These are phyloP conservation scores for Chrysaora quinquecirrha DNA, from an alignment of 30 jellyfish, hydroid and myxozoan genomes.

Conservation along the genomic window DNA sequence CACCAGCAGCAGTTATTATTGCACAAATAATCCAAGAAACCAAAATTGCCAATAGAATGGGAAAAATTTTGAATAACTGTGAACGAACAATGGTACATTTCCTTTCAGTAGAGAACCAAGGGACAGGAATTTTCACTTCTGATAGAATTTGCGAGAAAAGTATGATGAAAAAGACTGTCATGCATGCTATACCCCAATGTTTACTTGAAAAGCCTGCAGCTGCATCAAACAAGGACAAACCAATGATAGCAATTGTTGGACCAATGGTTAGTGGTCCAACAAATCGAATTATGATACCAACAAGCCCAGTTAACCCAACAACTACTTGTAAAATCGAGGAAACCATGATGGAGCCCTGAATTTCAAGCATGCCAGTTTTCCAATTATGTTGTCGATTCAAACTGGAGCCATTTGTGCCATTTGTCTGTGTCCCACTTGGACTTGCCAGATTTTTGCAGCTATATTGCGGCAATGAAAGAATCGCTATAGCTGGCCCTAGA, in stretches of 20 bases:
- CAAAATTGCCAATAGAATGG: conserved; percentile 79
- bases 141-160: conserved; percentile 73
- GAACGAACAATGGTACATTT: conserved; percentile 1
- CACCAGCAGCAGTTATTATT: conserved; percentile 88
- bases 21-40: conserved; percentile 77
- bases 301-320: conserved; percentile 77
- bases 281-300: conserved; percentile 69
- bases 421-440: too few relatives aligned
- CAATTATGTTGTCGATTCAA: too few relatives aligned
- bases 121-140: conserved; percentile 46
- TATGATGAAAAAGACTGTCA: conserved; percentile 65
- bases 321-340: conserved; percentile 68
- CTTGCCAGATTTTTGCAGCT: conserved; percentile 41
- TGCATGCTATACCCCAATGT: neutral
- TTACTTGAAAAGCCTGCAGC: conserved; percentile 75
- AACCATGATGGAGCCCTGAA: conserved; percentile 81
- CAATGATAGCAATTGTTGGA: conserved; percentile 82
- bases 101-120: conserved; percentile 36
- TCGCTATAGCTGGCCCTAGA: conserved; percentile 87
- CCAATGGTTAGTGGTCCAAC: conserved; percentile 86
- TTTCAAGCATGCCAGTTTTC: too few relatives aligned
- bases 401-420: too few relatives aligned
- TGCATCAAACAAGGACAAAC: conserved; percentile 70
- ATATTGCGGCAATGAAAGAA: conserved; percentile 67
- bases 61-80: too few relatives aligned